Base-by-base conservation (phyloP, 2,888 invertebrate genomes). In the Ditylenchus weischeri region DNA sequence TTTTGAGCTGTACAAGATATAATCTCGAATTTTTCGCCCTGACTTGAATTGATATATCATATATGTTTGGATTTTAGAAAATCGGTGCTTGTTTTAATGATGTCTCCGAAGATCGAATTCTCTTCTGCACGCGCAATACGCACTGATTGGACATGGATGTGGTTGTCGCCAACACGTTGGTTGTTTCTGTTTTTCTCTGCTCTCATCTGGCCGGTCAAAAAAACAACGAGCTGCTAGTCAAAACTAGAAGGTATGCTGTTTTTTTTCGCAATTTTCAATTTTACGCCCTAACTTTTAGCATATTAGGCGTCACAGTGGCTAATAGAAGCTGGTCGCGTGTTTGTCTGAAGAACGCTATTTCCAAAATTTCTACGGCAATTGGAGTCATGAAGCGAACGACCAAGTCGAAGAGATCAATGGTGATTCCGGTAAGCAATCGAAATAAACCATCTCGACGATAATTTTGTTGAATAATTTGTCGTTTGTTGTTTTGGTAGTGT, bases 111-210 rank as follows among this genome's bases (percentile, higher is more conserved):
- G 68, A 68, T 13, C 77, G 94, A 92, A 92, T 94, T 83, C 86
- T 94, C 69, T 98, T 93, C 85, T 96, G 96, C 85, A 98, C 98
- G 43, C 86, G 96, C 74, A 98, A 98, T 86, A 94, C 96, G 23
- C 93, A 94, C 86, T 95, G 94, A 86, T 91, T 19, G n/a, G 38
- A 38, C 11, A 38, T 38, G 38, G 38, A 38, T 66, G 90, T 91
- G 83, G 87, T 98, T 62, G 87, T 98, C 68, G 94, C 94, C 11
- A 93, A 94, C 21, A 95, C 96, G 86, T 93, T 98, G 79, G 94
- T 93, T 69, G 87, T 96, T 83, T 93, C 95, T 85, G 96, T n/a
- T 84, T 95, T 96, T 83, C 95, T 98, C 86, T 98, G 94, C 85
- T 95, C 92, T 74, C 98, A 98, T 61, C 64, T 78, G 36, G 13